phyloP scores from a whole-genome alignment of 2,797 vertebrate genomes.

The Pachyuromys duprasi region DNA sequence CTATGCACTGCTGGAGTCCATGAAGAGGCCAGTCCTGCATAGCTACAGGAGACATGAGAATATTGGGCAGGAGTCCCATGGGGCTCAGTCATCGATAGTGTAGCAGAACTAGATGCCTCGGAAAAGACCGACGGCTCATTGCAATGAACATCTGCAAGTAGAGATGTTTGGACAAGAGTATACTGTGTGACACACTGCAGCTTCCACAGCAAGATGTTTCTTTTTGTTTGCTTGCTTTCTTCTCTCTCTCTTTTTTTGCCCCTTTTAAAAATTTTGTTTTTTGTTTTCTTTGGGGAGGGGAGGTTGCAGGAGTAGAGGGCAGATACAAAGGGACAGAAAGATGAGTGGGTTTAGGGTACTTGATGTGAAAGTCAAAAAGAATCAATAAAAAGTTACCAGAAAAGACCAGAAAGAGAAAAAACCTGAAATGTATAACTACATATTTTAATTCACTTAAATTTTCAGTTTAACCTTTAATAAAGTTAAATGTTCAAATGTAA shows the following conservation, averaged over 20 bases:
- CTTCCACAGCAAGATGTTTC: background rate
- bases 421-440: background rate
- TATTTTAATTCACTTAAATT: background rate
- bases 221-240: background rate
- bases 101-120: background rate
- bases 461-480: background rate
- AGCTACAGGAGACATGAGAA: background rate
- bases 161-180: background rate
- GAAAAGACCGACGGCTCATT: background rate
- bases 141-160: background rate
- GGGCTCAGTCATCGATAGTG: background rate
- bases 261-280: background rate
- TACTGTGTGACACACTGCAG: background rate
- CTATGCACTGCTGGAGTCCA: background rate
- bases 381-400: background rate
- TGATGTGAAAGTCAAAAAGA: background rate
- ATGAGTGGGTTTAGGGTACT: background rate
- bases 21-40: background rate
- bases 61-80: background rate
- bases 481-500: background rate
- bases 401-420: background rate
- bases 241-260: background rate
- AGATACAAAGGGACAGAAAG: background rate
- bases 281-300: background rate
- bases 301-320: background rate